A percentile compares a stretch with the other conserved stretches of the same genome.
Conservation (phyloP, 2,797 vertebrate species). For the Platalea minor region DNA sequence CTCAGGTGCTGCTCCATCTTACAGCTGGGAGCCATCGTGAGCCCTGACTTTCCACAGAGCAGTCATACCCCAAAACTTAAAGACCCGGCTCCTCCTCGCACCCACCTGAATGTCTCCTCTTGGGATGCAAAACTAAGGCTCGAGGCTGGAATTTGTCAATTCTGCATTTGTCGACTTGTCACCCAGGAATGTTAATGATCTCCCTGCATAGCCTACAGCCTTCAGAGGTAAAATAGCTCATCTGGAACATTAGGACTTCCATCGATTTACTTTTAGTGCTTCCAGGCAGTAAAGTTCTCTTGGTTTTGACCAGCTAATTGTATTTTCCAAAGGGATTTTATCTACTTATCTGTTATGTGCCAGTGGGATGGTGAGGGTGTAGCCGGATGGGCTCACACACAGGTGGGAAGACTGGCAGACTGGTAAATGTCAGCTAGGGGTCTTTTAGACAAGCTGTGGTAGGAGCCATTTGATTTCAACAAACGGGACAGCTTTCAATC, state of each 20-base stretch:
- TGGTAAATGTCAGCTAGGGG: background rate
- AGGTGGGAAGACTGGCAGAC: background rate
- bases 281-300: background rate
- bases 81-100: background rate
- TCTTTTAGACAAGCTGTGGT: background rate
- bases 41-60: background rate
- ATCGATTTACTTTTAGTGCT: constrained; percentile 19
- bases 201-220: background rate
- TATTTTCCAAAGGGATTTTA: background rate
- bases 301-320: background rate
- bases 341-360: background rate
- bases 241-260: background rate
- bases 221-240: constrained; percentile 3
- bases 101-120: background rate
- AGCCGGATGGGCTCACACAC: background rate
- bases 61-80: background rate
- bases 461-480: background rate
- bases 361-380: background rate
- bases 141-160: background rate
- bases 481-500: background rate
- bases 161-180: background rate
- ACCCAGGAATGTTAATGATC: background rate
- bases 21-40: background rate
- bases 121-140: background rate
- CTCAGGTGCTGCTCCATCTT: background rate